These are phyloP conservation scores for Sphinx pinastri DNA, from an alignment of 2,888 invertebrate species.

Conservation along the genomic window DNA sequence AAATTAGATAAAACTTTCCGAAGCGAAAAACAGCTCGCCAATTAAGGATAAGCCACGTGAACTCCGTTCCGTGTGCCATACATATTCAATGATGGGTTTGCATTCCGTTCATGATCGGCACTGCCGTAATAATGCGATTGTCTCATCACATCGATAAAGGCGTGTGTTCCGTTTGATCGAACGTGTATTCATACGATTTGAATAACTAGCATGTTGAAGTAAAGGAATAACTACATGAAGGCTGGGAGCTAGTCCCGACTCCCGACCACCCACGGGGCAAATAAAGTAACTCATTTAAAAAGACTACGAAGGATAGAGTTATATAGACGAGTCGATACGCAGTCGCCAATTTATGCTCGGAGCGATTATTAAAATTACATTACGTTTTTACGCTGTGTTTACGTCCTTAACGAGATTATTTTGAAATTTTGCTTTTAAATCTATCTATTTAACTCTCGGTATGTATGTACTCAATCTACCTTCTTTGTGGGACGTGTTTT, in stretches of 20 bases:
- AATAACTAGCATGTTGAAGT: constrained; percentile 17
- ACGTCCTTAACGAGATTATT: not conserved
- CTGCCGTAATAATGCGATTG: constrained; percentile 62
- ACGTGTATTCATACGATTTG: constrained; percentile 30
- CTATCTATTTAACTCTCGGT: too few species aligned
- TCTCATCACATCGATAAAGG: constrained; percentile 48
- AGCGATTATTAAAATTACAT: not conserved
- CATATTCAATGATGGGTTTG: constrained; percentile 44
- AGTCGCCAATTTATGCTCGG: constrained; percentile 1
- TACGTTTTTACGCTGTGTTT: not conserved
- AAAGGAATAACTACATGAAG: not conserved
- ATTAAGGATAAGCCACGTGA: constrained; percentile 16
- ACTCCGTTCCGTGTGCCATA: constrained; percentile 33
- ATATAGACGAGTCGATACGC: constrained; percentile 7
- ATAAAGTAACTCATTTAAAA: constrained; percentile 24
- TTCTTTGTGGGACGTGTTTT: too few species aligned
- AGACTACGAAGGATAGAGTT: not conserved
- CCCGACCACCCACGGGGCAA: constrained; percentile 27
- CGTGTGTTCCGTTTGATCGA: constrained; percentile 48
- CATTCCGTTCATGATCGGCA: constrained; percentile 53
- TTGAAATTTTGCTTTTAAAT: not conserved
- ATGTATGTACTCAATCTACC: too few species aligned
- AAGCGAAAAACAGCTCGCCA: constrained; percentile 34
- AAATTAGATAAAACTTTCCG: constrained; percentile 31
- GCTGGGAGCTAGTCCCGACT: not conserved